A percentile compares a stretch with the other conserved stretches of the same genome.
Evolutionary conservation across 2,888 invertebrate species (phyloP).

Genomic region (Rhopalosiphum nymphaeae): DNA sequence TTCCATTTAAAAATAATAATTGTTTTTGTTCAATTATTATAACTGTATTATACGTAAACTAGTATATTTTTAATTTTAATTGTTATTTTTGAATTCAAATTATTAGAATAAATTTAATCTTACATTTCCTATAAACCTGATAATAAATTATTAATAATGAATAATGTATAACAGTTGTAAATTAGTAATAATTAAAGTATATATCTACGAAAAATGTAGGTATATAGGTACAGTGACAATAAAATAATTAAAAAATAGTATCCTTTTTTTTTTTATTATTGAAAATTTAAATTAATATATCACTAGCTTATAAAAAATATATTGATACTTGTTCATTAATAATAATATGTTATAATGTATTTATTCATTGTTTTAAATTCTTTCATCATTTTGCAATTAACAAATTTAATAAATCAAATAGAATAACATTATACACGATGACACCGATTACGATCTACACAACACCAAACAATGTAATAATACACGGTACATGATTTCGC

Average conservation of each 20-base stretch:
- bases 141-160: neutral
- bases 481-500: conserved; percentile 22
- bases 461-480: neutral
- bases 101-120: neutral
- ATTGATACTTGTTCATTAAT: neutral
- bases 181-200: neutral
- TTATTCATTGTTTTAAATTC: neutral
- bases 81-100: neutral
- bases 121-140: neutral
- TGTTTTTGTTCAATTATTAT: neutral
- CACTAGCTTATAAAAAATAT: neutral
- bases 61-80: neutral
- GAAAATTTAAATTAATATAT: neutral
- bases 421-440: conserved; percentile 19
- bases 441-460: conserved; percentile 22
- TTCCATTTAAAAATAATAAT: neutral
- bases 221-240: neutral
- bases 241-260: neutral
- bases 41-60: neutral
- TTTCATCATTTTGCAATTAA: conserved; percentile 25
- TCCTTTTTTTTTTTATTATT: too few species aligned
- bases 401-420: conserved; percentile 37
- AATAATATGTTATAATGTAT: neutral
- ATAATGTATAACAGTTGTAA: neutral
- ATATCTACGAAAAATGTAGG: neutral